A percentile compares a stretch with the other conserved stretches of the same genome.
These are phyloP conservation scores for Sinodicranocentrus sp. DNA, from an alignment of 2,888 invertebrate species.

Conservation along the genomic window DNA sequence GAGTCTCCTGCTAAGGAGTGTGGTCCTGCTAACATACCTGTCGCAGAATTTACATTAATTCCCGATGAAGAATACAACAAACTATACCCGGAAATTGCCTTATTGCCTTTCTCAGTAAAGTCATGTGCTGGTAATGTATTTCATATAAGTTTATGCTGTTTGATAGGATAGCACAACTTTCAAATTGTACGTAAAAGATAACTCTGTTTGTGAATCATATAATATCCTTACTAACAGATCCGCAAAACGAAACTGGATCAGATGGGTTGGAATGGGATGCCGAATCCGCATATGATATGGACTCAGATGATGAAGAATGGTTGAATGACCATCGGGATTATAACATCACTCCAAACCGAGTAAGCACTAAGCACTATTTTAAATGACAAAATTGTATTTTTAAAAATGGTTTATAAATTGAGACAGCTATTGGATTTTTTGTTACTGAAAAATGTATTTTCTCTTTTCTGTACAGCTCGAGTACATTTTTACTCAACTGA, in stretches of 20 bases:
- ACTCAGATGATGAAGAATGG: constrained; percentile 57
- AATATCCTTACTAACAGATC: too few species aligned
- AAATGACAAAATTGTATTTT: too few species aligned
- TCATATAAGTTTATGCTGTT: neutral
- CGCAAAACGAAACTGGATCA: too few species aligned
- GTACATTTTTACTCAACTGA: constrained; percentile 44
- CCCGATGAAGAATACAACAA: neutral
- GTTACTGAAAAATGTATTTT: neutral
- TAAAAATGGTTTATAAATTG: too few species aligned
- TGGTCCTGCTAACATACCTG: too few species aligned
- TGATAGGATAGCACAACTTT: too few species aligned
- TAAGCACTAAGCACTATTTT: constrained; percentile 15
- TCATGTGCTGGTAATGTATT: constrained; percentile 19
- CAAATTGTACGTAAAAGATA: neutral
- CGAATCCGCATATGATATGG: constrained; percentile 49
- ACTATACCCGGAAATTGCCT: neutral
- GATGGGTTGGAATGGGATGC: neutral
- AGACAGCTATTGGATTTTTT: neutral
- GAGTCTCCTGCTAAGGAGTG: too few species aligned
- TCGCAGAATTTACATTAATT: too few species aligned
- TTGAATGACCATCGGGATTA: neutral
- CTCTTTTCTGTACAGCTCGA: constrained; percentile 21
- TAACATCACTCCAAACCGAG: constrained; percentile 30
- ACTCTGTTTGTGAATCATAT: neutral
- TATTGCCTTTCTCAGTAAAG: constrained; percentile 15